phyloP scores from a whole-genome alignment of 2,113 vertebrate species.

The Catharus bicknelli region DNA sequence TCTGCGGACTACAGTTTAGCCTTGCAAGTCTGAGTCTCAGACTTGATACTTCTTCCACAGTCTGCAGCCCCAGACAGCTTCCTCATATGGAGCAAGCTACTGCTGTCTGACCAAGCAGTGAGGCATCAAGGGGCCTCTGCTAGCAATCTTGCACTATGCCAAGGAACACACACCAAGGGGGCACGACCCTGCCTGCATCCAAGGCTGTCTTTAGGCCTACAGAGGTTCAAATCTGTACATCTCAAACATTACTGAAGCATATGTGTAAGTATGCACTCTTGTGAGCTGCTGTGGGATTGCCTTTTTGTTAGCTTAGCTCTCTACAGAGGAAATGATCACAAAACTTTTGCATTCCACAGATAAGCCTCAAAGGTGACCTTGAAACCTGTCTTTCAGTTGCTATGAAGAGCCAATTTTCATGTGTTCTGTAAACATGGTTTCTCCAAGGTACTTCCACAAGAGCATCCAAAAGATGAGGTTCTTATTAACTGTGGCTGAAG shows the following conservation, averaged over 20 bases:
- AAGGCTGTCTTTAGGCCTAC: background rate
- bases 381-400: background rate
- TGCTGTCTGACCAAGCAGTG: background rate
- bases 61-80: background rate
- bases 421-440: background rate
- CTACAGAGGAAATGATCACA: background rate
- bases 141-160: background rate
- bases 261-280: accelerated
- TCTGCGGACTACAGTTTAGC: background rate
- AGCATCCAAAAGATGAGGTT: background rate
- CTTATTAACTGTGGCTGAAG: background rate
- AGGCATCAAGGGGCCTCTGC: background rate
- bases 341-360: background rate
- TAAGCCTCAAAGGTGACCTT: background rate
- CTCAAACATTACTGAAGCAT: background rate
- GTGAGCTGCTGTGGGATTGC: background rate
- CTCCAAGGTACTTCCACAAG: background rate
- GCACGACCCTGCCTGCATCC: background rate
- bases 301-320: background rate
- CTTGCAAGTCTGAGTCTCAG: background rate
- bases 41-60: background rate
- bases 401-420: background rate
- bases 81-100: background rate
- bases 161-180: background rate
- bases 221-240: background rate